Evolutionary conservation across 2,888 invertebrate genomes (phyloP).

Genomic region (Cryptosula pallasiana): DNA sequence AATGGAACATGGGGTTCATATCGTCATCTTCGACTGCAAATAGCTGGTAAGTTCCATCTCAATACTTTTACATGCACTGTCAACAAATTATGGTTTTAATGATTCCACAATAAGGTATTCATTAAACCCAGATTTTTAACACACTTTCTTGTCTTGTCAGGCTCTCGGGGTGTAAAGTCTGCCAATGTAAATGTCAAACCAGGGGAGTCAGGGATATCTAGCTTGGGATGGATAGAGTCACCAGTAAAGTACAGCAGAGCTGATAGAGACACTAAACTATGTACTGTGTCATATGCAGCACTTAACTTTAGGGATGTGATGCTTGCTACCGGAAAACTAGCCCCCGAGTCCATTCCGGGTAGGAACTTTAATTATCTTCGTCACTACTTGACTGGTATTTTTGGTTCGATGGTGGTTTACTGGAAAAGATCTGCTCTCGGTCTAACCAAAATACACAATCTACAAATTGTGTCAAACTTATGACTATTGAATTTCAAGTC

Average conservation of each 20-base stretch:
- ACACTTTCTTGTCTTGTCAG: too few relatives aligned
- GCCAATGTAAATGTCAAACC: conserved; percentile 89
- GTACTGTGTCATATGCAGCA: conserved; percentile 86
- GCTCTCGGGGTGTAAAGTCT: too few relatives aligned
- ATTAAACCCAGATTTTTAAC: too few relatives aligned
- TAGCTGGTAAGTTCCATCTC: not conserved
- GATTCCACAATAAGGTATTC: too few relatives aligned
- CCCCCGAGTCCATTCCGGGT: conserved; percentile 92
- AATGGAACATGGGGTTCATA: conserved; percentile 64
- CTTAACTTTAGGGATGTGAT: conserved; percentile 97
- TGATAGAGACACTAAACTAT: conserved; percentile 62
- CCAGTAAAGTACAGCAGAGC: conserved; percentile 54
- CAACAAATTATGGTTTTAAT: too few relatives aligned
- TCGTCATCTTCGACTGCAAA: not conserved
- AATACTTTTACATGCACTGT: not conserved
- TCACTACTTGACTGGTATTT: too few relatives aligned
- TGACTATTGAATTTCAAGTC: too few relatives aligned
- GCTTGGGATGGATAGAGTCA: conserved; percentile 87
- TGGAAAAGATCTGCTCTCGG: too few relatives aligned
- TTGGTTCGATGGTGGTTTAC: too few relatives aligned
- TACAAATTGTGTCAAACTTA: too few relatives aligned
- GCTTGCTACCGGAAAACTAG: conserved; percentile 93
- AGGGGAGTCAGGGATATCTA: conserved; percentile 84
- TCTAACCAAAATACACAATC: too few relatives aligned
- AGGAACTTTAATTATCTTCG: too few relatives aligned